Evolutionary conservation across 2,888 invertebrate species (phyloP).

Genomic region (Diplazon laetatorius): DNA sequence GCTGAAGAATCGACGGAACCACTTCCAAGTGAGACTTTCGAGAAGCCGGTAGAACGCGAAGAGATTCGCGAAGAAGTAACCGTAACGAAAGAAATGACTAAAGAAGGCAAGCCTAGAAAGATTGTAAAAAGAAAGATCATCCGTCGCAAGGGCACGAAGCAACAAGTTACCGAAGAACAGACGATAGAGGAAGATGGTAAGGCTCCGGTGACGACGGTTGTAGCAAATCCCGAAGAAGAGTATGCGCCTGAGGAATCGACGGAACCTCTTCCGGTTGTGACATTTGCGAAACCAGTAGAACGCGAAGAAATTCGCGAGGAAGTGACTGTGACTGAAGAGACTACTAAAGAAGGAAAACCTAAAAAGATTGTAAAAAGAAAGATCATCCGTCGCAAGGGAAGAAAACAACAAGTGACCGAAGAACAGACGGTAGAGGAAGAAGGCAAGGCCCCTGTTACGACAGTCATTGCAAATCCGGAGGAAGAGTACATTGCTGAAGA

Average conservation of each 20-base stretch:
- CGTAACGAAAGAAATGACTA: constrained; percentile 71
- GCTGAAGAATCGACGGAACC: no score
- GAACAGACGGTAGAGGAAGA: constrained; percentile 80
- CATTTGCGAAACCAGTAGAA: constrained; percentile 59
- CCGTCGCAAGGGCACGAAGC: constrained; percentile 79
- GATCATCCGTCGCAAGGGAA: constrained; percentile 80
- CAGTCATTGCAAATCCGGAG: no score
- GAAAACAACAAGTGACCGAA: constrained; percentile 81
- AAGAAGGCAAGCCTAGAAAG: constrained; percentile 69
- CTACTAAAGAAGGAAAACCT: constrained; percentile 65
- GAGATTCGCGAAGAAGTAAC: constrained; percentile 68
- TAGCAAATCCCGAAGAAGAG: constrained; percentile 72
- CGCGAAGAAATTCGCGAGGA: constrained; percentile 70
- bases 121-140: constrained; percentile 79
- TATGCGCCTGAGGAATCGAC: constrained; percentile 52
- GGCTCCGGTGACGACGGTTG: constrained; percentile 77
- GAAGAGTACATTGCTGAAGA: no score
- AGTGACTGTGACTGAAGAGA: constrained; percentile 71
- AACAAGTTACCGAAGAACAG: constrained; percentile 82
- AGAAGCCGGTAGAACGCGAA: constrained; percentile 69
- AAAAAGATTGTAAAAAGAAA: constrained; percentile 79
- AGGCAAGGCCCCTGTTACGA: no score
- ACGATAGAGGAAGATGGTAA: constrained; percentile 81
- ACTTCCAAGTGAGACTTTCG: constrained; percentile 35
- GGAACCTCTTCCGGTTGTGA: constrained; percentile 21